These are phyloP conservation scores for Nemotelus pantherinus DNA, from an alignment of 2,888 invertebrate genomes.

Conservation along the genomic window DNA sequence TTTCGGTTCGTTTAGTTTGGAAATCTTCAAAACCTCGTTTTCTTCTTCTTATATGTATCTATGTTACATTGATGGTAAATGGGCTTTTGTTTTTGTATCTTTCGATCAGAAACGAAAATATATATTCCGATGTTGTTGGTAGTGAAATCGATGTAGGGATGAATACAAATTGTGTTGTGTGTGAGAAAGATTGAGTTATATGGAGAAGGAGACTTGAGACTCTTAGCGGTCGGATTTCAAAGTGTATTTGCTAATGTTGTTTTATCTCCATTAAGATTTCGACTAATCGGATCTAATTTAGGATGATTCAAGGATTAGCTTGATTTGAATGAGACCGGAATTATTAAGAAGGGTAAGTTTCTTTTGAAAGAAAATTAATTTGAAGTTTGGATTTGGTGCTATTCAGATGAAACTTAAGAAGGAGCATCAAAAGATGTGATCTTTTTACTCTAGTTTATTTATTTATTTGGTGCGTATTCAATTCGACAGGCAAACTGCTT, in stretches of 20 bases:
- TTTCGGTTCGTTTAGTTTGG: conserved; percentile 27
- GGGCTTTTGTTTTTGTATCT: neutral
- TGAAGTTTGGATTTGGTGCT: no score
- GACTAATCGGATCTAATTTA: neutral
- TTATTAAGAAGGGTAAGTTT: neutral
- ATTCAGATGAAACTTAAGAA: no score
- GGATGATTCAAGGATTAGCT: neutral
- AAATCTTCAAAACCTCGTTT: conserved; percentile 21
- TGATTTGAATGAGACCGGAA: neutral
- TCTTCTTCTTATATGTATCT: neutral
- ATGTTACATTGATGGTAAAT: neutral
- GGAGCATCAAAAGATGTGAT: no score
- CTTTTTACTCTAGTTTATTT: no score
- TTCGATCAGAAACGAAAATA: neutral
- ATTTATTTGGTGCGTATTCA: no score
- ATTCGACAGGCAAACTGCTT: no score
- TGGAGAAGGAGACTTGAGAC: no score
- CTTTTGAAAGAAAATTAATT: neutral
- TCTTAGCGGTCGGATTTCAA: no score
- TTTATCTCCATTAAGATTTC: neutral
- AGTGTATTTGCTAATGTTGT: neutral
- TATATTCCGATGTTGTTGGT: neutral
- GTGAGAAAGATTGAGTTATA: no score
- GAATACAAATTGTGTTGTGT: neutral
- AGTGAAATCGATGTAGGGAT: neutral